A percentile compares a stretch with the other conserved stretches of the same genome.
Conservation (phyloP, 2,797 vertebrate genomes). For the Enteromius paludinosus region DNA sequence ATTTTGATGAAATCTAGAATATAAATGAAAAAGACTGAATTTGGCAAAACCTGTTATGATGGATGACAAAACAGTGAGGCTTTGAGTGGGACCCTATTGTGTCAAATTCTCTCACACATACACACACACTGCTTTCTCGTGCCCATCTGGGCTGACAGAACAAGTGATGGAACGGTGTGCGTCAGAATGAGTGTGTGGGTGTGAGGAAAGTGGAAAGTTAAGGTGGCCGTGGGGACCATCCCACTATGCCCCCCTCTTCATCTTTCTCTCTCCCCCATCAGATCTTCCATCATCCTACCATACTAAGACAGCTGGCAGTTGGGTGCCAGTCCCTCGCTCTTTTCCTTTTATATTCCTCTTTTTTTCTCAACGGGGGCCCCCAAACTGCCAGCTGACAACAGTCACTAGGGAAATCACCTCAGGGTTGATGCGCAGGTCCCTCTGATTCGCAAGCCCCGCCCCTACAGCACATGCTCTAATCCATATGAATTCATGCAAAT, state of each 20-base stretch:
- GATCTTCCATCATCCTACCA: slow-evolving; percentile 54
- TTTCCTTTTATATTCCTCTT: slow-evolving; percentile 58
- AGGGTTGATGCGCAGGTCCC: slow-evolving; percentile 68
- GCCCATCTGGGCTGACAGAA: not conserved
- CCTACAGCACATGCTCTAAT: slow-evolving; percentile 58
- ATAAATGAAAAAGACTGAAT: slow-evolving; percentile 3
- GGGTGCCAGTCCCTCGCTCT: slow-evolving; percentile 62
- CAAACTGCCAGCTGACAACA: slow-evolving; percentile 78
- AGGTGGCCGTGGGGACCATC: slow-evolving; percentile 35
- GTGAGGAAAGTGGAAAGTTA: slow-evolving; percentile 24
- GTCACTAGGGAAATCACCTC: slow-evolving; percentile 78
- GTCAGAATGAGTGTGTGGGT: slow-evolving; percentile 2
- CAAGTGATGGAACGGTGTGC: slow-evolving; percentile 10
- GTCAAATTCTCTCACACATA: not conserved
- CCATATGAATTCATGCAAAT: slow-evolving; percentile 70
- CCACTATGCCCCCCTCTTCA: slow-evolving; percentile 16
- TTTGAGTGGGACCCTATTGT: slow-evolving; percentile 26
- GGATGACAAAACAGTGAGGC: not conserved
- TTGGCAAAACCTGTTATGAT: not conserved
- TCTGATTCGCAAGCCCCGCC: slow-evolving; percentile 51
- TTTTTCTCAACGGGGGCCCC: slow-evolving; percentile 60
- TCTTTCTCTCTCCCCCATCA: slow-evolving; percentile 12
- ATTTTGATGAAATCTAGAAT: not conserved
- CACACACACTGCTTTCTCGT: not conserved
- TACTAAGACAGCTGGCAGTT: slow-evolving; percentile 70